Evolutionary conservation across 2,113 vertebrate genomes (phyloP), one percentile per base, ranked within the genome.

Genomic region (Opisthocomus hoazin): DNA sequence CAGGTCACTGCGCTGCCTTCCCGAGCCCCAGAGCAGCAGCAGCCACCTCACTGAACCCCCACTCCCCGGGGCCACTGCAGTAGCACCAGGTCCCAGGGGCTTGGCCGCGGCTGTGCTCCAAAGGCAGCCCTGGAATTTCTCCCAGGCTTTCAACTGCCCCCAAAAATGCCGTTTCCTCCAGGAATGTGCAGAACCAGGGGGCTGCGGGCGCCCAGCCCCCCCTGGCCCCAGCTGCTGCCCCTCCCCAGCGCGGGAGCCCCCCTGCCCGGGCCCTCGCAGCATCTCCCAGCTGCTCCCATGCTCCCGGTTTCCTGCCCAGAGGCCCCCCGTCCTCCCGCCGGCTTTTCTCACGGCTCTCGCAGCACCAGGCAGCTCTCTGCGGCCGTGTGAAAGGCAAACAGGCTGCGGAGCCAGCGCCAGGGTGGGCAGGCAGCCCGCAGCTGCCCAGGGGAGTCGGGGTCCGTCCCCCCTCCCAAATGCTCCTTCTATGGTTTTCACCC

Each of bases 291-390:
- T 94, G 97, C 96, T 98, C 98, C 96, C 97, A 98, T 98, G 97
- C 96, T 98, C 95, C 96, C 75, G n/a, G 83, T 95, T 97, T 97
- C 97, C 97, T 96, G 97, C 95, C 90, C 26, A 3, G 94, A 92
- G 94, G 95, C 97, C 96, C 95, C 93, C 95, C 46, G 77, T 96
- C 97, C 97, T 97, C 96, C 94, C 57, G 89, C 82, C 74, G 93
- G 82, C 73, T 98, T 98, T 98, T 98, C 98, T 98, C 98, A 98
- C 97, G 97, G 94, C 95, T 97, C 85, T 94, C 37, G 0, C 37
- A 95, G 95, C 96, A 94, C 96, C 97, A 82, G 84, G 96, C 57
- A 70, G 65, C 53, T 95, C 84, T 75, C 83, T 89, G 84, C 6
- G 11, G 74, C 95, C 65, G 14, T 97, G 89, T 83, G 94, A 96